phyloP scores from a whole-genome alignment of 1,140 invertebrate species.

The Hycleus phaleratus region DNA sequence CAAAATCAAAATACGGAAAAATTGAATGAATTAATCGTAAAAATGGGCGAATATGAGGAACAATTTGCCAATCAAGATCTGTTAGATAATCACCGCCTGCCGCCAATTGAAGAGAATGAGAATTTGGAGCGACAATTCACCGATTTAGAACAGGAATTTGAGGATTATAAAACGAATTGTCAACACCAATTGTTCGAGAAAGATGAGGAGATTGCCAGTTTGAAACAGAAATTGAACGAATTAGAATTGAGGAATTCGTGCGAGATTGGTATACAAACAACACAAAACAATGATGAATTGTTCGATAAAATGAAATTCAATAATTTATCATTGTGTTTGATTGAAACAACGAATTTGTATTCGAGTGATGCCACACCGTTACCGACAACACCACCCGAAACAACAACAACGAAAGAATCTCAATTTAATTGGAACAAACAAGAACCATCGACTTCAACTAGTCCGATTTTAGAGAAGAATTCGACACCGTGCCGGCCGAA shows the following conservation, averaged over 20 bases:
- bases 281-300: not conserved
- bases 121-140: slow-evolving; percentile 66
- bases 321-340: slow-evolving; percentile 18
- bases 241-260: slow-evolving; percentile 16
- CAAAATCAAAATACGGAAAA: slow-evolving; percentile 70
- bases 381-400: slow-evolving; percentile 2
- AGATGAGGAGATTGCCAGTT: slow-evolving; percentile 47
- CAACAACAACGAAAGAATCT: not conserved
- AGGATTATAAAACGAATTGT: slow-evolving; percentile 45
- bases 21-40: slow-evolving; percentile 60
- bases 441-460: slow-evolving; percentile 22
- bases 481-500: slow-evolving; percentile 33
- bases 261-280: slow-evolving; percentile 24
- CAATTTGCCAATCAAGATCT: slow-evolving; percentile 52
- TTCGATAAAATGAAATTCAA: slow-evolving; percentile 21
- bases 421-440: not conserved
- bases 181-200: slow-evolving; percentile 44
- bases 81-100: slow-evolving; percentile 46
- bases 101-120: slow-evolving; percentile 67
- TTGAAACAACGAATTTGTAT: slow-evolving; percentile 24
- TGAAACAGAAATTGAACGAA: slow-evolving; percentile 46
- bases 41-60: slow-evolving; percentile 74
- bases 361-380: slow-evolving; percentile 20
- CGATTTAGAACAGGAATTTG: slow-evolving; percentile 63
- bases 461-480: slow-evolving; percentile 21